Evolutionary conservation across 2,797 vertebrate species (phyloP).

Genomic region (Peromyscus aztecus): DNA sequence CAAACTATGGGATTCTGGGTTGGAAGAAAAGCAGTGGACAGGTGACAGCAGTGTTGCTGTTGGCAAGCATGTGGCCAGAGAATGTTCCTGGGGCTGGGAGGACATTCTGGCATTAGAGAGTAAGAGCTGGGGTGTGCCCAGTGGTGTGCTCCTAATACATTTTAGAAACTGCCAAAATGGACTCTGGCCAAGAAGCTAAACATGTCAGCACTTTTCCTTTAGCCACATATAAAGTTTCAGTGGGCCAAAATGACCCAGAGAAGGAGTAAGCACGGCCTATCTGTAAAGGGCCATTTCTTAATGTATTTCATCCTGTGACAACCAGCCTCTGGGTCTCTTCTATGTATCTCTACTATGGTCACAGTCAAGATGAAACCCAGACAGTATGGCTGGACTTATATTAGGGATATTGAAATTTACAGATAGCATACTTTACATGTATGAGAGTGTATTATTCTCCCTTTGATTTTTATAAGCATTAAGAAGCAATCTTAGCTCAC

Average conservation of each 20-base stretch:
- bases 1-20: background rate
- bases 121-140: background rate
- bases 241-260: background rate
- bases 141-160: background rate
- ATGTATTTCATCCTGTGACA: background rate
- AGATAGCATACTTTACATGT: background rate
- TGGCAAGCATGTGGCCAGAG: background rate
- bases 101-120: background rate
- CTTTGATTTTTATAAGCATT: slow-evolving; percentile 25
- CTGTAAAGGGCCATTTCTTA: background rate
- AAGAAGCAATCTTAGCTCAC: background rate
- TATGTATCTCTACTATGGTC: background rate
- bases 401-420: background rate
- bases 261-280: background rate
- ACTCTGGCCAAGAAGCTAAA: slow-evolving; percentile 15
- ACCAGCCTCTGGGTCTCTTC: background rate
- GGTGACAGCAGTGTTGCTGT: background rate
- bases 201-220: background rate
- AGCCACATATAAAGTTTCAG: background rate
- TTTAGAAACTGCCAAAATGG: background rate
- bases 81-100: background rate
- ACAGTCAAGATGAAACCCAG: background rate
- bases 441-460: background rate
- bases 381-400: background rate
- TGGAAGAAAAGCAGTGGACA: background rate